phyloP scores from a whole-genome alignment of 2,888 invertebrate species.

The Cheiracanthium punctorium region DNA sequence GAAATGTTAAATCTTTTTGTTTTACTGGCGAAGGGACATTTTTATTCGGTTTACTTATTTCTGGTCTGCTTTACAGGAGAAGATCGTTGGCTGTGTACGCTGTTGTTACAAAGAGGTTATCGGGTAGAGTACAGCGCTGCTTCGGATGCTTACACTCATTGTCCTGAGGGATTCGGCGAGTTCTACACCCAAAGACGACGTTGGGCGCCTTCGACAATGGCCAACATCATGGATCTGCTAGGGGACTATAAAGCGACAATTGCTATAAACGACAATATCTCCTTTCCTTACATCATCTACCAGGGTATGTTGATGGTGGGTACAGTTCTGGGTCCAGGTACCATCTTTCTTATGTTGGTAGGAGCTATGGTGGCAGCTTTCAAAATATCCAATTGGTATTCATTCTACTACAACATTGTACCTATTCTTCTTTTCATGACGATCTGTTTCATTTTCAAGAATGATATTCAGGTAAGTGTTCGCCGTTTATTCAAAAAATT shows the following conservation, averaged over 20 bases:
- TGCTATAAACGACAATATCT: conserved; percentile 79
- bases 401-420: conserved; percentile 94
- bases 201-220: conserved; percentile 80
- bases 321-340: conserved; percentile 87
- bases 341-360: conserved; percentile 88
- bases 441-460: conserved; percentile 94
- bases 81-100: conserved; percentile 98
- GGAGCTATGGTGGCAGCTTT: conserved; percentile 88
- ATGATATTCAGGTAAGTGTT: conserved; percentile 86
- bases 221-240: conserved; percentile 79
- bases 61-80: conserved; percentile 84
- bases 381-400: conserved; percentile 77
- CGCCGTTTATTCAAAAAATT: too few species aligned
- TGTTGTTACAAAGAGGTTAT: conserved; percentile 97
- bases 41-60: too few species aligned
- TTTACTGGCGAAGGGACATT: too few species aligned
- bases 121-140: conserved; percentile 99
- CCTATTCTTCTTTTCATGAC: conserved; percentile 96
- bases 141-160: conserved; percentile 81
- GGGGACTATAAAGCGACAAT: conserved; percentile 77
- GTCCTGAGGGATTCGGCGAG: conserved; percentile 79
- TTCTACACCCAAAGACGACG: conserved; percentile 80
- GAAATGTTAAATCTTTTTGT: too few species aligned
- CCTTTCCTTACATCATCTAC: conserved; percentile 76
- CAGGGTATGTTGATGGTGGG: conserved; percentile 82